Conservation (phyloP, 1,140 invertebrate species). For the Galendromus occidentalis region DNA sequence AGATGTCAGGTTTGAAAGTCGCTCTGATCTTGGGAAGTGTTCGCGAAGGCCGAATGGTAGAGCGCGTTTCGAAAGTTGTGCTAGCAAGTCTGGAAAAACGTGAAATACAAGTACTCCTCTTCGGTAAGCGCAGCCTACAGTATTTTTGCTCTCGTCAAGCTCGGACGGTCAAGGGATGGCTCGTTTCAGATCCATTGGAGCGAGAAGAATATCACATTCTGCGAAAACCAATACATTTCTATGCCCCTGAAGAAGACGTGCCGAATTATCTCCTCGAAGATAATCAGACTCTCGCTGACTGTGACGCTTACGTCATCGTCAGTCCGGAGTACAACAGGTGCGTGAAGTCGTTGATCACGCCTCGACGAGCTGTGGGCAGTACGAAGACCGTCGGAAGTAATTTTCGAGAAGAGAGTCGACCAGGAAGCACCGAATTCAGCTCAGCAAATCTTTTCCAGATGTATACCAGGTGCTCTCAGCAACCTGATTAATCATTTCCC, state of each 20-base stretch:
- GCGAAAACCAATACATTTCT: conserved; percentile 26
- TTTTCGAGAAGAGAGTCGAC: no score
- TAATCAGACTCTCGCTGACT: not conserved
- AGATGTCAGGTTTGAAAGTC: conserved; percentile 10
- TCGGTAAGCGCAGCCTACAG: conserved; percentile 17
- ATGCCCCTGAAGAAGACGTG: conserved; percentile 22
- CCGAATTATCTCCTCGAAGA: not conserved
- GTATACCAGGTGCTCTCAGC: conserved; percentile 29
- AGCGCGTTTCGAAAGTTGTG: conserved; percentile 22
- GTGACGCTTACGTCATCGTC: conserved; percentile 4
- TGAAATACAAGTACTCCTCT: conserved; percentile 17
- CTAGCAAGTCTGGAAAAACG: conserved; percentile 20
- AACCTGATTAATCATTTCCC: conserved; percentile 33
- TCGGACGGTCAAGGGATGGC: not conserved
- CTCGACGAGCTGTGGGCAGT: not conserved
- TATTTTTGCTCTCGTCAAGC: not conserved
- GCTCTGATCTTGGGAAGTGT: conserved; percentile 20
- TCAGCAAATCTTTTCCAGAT: not conserved
- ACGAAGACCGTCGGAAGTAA: no score
- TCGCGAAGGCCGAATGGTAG: conserved; percentile 19
- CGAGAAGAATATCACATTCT: conserved; percentile 10
- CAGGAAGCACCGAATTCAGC: no score
- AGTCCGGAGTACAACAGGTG: not conserved
- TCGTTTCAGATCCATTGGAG: not conserved
- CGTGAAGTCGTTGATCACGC: not conserved